phyloP scores from a whole-genome alignment of 2,888 invertebrate species.

The Drosophila eohydei region DNA sequence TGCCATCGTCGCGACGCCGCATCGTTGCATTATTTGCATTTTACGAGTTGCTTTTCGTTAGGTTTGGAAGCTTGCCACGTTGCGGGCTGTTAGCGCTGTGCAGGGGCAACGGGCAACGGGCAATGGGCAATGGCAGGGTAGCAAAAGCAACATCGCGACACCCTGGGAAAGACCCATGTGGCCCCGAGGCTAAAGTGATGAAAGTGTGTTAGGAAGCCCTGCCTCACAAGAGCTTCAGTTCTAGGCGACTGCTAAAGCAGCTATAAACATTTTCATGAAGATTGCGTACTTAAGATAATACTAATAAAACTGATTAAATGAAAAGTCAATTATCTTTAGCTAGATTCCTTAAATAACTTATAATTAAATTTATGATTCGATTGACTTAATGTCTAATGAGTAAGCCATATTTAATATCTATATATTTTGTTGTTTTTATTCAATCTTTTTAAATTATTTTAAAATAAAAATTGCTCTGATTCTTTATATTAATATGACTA shows the following conservation, averaged over 20 bases:
- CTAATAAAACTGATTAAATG: too few relatives aligned
- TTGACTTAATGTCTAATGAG: too few relatives aligned
- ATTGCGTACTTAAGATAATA: not conserved
- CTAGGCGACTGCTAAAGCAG: slow-evolving; percentile 40
- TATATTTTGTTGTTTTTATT: too few relatives aligned
- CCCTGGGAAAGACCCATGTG: slow-evolving; percentile 52
- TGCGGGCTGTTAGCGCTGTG: slow-evolving; percentile 19
- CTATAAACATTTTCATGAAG: slow-evolving; percentile 8
- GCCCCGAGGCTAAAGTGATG: slow-evolving; percentile 56
- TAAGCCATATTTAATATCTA: too few relatives aligned
- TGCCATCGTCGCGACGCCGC: slow-evolving; percentile 70
- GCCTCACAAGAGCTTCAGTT: slow-evolving; percentile 14
- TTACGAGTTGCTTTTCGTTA: slow-evolving; percentile 72
- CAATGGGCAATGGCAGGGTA: not conserved
- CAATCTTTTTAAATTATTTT: too few relatives aligned
- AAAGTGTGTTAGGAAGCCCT: slow-evolving; percentile 54
- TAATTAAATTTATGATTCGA: too few relatives aligned
- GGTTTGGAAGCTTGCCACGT: slow-evolving; percentile 71
- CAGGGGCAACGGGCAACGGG: not conserved
- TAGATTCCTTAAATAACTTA: too few relatives aligned
- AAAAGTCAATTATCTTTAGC: too few relatives aligned
- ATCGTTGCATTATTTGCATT: slow-evolving; percentile 78
- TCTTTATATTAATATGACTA: too few relatives aligned
- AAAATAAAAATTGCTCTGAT: too few relatives aligned
- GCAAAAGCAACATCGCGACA: slow-evolving; percentile 31